phyloP scores from a whole-genome alignment of 2,888 invertebrate genomes.

The Philhelius pedissequus region DNA sequence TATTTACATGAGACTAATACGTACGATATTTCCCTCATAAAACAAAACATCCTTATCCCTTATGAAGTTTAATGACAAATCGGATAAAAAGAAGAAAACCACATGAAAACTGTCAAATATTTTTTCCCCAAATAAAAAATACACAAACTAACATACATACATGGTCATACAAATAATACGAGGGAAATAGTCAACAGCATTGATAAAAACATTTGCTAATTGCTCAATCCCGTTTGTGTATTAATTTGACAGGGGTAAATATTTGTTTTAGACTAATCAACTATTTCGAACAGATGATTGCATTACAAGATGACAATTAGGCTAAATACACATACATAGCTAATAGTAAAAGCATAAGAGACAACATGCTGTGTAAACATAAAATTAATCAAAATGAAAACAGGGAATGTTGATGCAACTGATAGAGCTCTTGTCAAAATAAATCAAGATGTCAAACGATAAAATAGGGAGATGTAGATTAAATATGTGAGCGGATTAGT shows the following conservation, averaged over 20 bases:
- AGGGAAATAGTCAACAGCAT: background rate
- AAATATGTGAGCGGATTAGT: background rate
- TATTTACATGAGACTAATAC: background rate
- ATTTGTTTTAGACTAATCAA: constrained; percentile 39
- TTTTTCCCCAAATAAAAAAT: background rate
- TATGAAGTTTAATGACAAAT: background rate
- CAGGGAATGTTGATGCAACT: background rate
- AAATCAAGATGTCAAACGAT: constrained; percentile 4
- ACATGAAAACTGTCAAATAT: background rate
- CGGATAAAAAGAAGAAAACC: background rate
- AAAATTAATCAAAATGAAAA: constrained; percentile 11
- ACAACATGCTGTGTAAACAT: constrained; percentile 26
- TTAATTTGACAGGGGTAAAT: constrained; percentile 49
- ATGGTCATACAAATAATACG: background rate
- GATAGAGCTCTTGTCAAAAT: background rate
- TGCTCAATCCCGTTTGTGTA: constrained; percentile 56
- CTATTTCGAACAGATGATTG: constrained; percentile 23
- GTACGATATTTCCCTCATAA: background rate
- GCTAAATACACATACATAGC: constrained; percentile 25
- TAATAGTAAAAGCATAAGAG: background rate
- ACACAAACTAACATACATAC: background rate
- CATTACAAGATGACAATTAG: constrained; percentile 55
- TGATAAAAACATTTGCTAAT: constrained; percentile 53
- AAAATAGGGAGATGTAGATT: background rate
- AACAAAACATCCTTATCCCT: background rate